Evolutionary conservation across 1,140 invertebrate genomes (phyloP).

Genomic region (Heliconius melpomene): DNA sequence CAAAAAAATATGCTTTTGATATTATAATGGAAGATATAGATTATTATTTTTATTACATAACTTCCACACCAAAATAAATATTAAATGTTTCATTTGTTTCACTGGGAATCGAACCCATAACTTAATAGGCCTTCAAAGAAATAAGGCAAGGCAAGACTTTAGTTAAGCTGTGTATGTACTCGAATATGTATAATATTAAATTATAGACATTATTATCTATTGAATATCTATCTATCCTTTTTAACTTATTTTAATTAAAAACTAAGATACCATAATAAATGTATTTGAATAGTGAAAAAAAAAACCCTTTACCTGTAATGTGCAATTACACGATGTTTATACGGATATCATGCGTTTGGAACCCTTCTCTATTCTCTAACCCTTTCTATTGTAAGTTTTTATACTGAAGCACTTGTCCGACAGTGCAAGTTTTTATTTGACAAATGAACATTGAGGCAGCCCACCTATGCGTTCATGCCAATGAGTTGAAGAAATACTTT

Average conservation of each 20-base stretch:
- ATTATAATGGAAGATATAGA: no score
- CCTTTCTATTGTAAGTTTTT: conserved; percentile 74
- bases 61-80: no score
- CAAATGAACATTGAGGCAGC: conserved; percentile 40
- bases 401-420: conserved; percentile 57
- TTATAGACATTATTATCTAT: no score
- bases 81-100: no score
- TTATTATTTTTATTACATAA: no score
- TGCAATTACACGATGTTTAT: conserved; percentile 78
- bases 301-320: conserved; percentile 63
- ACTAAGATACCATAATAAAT: background rate
- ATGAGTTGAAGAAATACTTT: no score
- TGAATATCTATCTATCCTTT: background rate
- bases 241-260: background rate
- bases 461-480: background rate
- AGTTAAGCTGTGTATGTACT: no score
- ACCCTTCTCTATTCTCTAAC: conserved; percentile 55
- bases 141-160: no score
- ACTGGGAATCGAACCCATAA: no score
- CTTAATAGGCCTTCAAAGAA: no score
- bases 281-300: background rate
- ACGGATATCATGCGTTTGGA: conserved; percentile 71
- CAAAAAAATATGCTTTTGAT: no score
- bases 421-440: conserved; percentile 57
- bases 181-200: no score